Percentiles rank a stretch among this genome's conserved stretches.
These are phyloP conservation scores for Lamellibrachia satsuma DNA, from an alignment of 2,888 invertebrate species.

Conservation along the genomic window DNA sequence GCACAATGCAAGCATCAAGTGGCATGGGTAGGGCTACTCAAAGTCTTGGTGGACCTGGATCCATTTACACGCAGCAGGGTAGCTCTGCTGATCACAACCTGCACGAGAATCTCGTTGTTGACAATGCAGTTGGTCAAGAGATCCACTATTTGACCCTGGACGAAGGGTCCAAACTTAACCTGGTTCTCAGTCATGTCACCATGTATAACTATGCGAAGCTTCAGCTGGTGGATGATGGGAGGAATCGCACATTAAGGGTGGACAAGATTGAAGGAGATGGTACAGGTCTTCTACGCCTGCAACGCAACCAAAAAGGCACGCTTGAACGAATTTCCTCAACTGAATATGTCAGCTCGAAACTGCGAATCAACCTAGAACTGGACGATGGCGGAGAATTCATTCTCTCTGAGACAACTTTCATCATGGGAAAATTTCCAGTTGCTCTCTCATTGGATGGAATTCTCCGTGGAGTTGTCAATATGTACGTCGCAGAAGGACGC, in stretches of 20 bases:
- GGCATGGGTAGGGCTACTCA: constrained; percentile 44
- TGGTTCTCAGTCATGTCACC: constrained; percentile 45
- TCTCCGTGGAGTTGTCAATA: constrained; percentile 47
- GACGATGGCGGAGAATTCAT: constrained; percentile 52
- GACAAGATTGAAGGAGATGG: constrained; percentile 48
- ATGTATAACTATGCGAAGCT: constrained; percentile 50
- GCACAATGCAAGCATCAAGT: constrained; percentile 40
- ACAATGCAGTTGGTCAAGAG: neutral
- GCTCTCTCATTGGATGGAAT: constrained; percentile 51
- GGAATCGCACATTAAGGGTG: constrained; percentile 42
- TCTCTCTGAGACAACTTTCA: constrained; percentile 49
- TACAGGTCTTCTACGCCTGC: constrained; percentile 50
- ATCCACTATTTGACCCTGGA: constrained; percentile 37
- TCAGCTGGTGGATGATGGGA: constrained; percentile 45
- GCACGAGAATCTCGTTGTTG: neutral
- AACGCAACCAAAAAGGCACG: constrained; percentile 46
- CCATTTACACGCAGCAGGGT: constrained; percentile 42
- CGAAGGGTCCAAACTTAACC: constrained; percentile 37
- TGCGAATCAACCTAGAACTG: constrained; percentile 50
- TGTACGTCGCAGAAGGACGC: constrained; percentile 40
- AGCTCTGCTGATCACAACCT: constrained; percentile 31
- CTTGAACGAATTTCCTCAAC: constrained; percentile 43
- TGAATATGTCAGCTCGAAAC: constrained; percentile 43
- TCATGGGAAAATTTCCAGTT: constrained; percentile 42
- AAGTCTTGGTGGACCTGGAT: constrained; percentile 52